Conservation (phyloP, 1,140 invertebrate genomes). For the Pachyrhynchus sulphureomaculatus region DNA sequence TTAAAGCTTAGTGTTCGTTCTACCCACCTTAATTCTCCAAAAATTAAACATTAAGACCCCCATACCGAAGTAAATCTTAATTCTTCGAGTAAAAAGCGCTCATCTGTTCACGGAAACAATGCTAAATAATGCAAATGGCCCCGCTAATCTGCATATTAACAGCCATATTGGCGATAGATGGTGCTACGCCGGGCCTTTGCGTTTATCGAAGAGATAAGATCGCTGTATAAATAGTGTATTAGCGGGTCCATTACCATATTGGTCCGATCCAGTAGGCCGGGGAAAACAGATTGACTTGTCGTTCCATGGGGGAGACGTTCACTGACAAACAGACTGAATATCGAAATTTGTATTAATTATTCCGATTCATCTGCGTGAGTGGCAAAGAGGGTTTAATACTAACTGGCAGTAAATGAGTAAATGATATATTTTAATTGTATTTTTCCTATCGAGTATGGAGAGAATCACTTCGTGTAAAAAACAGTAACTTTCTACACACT, state of each 20-base stretch:
- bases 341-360: too few relatives aligned
- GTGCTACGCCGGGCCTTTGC: neutral
- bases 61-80: slow-evolving; percentile 24
- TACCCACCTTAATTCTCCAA: slow-evolving; percentile 12
- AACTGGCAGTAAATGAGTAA: too few relatives aligned
- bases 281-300: slow-evolving; percentile 27
- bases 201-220: slow-evolving; percentile 5
- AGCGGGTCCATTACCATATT: slow-evolving; percentile 27
- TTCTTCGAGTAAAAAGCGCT: slow-evolving; percentile 24
- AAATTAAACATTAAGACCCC: slow-evolving; percentile 29
- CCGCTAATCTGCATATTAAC: slow-evolving; percentile 31
- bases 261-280: neutral
- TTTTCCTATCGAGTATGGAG: too few relatives aligned
- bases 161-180: slow-evolving; percentile 22
- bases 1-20: neutral
- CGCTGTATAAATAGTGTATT: slow-evolving; percentile 29
- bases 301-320: neutral
- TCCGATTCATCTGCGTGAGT: too few relatives aligned
- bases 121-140: slow-evolving; percentile 32
- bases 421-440: too few relatives aligned
- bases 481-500: too few relatives aligned
- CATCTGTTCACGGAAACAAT: slow-evolving; percentile 29
- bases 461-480: too few relatives aligned
- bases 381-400: too few relatives aligned
- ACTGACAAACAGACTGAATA: too few relatives aligned